These are phyloP conservation scores for Falco novaeseelandiae DNA, from an alignment of 2,797 vertebrate genomes.

Conservation along the genomic window DNA sequence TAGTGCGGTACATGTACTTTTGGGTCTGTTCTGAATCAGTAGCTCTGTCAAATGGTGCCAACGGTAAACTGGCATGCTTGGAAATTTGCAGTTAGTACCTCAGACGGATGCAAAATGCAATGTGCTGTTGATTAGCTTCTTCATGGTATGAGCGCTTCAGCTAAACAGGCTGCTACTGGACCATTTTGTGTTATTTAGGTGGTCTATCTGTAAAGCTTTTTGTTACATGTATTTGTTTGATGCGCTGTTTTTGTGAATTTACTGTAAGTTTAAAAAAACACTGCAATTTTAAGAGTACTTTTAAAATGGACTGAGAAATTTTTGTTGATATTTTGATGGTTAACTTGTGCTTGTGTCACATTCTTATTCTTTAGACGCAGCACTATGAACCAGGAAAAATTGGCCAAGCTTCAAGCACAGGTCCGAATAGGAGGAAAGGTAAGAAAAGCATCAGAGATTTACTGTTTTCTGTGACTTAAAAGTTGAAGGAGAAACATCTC, in stretches of 20 bases:
- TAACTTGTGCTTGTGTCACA: neutral
- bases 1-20: neutral
- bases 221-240: neutral
- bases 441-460: slow-evolving; percentile 2
- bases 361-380: slow-evolving; percentile 45
- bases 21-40: neutral
- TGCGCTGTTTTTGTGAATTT: neutral
- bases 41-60: neutral
- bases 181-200: neutral
- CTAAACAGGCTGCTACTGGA: neutral
- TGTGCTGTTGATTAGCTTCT: neutral
- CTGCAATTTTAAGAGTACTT: neutral
- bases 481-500: neutral
- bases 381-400: slow-evolving; percentile 98
- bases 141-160: fast-evolving
- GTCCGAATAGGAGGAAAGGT: slow-evolving; percentile 99
- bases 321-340: neutral
- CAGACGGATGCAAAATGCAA: neutral
- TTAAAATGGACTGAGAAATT: neutral
- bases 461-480: neutral
- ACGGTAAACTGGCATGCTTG: neutral
- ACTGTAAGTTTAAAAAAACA: fast-evolving
- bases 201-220: neutral
- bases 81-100: neutral
- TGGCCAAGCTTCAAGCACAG: slow-evolving; percentile 97